Base-by-base conservation (phyloP, 2,888 invertebrate genomes). In the Cheilosia urbana region DNA sequence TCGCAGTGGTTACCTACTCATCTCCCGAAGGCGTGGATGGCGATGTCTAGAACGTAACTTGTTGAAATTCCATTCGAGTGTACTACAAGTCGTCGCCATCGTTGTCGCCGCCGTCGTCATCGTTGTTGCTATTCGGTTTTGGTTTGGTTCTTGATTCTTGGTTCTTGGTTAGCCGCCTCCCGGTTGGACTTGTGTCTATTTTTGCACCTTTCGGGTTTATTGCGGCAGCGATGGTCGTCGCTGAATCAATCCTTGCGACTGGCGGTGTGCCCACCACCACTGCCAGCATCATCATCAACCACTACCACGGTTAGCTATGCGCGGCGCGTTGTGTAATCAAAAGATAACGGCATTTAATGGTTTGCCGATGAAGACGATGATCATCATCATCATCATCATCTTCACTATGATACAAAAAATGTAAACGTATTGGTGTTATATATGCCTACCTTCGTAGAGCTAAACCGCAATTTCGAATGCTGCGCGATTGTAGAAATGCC, bases 301-400 rank as follows among this genome's bases (percentile, higher is more conserved):
- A 42, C 57, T 49, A 66, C 58, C 47, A 66, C 58, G 21, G 76
- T 76, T 69, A 69, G 73, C 66, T 65, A 78, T 87, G 73, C 82
- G 82, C 81, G 72, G 87, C 76, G 42, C 69, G 78, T 87, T 87
- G 82, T 82, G 81, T 82, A 87, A 87, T 87, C 82, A 81, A 77
- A 87, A 81, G 87, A 87, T 87, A 87, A 87, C 87, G 82, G 87
- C 63, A 81, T 82, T 82, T 78, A 82, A 85, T 85, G 77, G 72
- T 73, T 76, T 77, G 68, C 63, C 66, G 66, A 85, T 84, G 75
- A 84, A 69, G 69, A 75, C 51, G 66, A 78, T 49, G 66, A 76
- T 45, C 62, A 79, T 21, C 37, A 71, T 30, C 45, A 65, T 17
- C 19, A 65, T 47, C 58, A 63, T 24, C 40, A 57, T 30, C 53